phyloP scores from a whole-genome alignment of 92 coral and sea anemone species.

The Muricea muricata region DNA sequence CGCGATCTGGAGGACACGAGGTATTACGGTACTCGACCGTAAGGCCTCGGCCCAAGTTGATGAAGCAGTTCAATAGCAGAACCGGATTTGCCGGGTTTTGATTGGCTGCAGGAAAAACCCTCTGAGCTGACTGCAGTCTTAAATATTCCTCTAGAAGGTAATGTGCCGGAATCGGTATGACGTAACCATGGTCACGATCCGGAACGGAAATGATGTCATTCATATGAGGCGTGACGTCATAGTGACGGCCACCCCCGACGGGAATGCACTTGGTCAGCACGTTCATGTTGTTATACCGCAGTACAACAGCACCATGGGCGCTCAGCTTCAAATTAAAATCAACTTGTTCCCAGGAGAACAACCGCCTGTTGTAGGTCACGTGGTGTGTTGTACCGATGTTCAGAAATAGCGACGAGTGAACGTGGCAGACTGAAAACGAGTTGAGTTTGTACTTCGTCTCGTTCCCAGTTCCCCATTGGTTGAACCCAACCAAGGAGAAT shows the following conservation, averaged over 20 bases:
- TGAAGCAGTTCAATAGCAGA: constrained; percentile 81
- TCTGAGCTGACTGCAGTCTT: constrained; percentile 75
- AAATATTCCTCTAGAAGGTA: constrained; percentile 91
- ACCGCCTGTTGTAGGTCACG: constrained; percentile 72
- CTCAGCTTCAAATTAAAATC: constrained; percentile 76
- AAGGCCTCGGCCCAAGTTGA: constrained; percentile 87
- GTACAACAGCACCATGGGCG: constrained; percentile 67
- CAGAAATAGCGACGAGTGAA: constrained; percentile 75
- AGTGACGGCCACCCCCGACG: constrained; percentile 69
- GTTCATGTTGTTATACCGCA: constrained; percentile 79
- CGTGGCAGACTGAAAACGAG: constrained; percentile 79
- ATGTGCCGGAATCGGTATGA: constrained; percentile 87
- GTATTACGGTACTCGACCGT: constrained; percentile 85
- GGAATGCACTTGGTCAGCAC: constrained; percentile 84
- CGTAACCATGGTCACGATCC: constrained; percentile 83
- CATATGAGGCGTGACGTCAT: constrained; percentile 59
- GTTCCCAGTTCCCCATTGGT: constrained; percentile 80
- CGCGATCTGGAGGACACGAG: constrained; percentile 51
- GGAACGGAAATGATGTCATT: constrained; percentile 86
- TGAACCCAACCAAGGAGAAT: constrained; percentile 78
- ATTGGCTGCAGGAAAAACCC: constrained; percentile 84
- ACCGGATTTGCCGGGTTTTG: constrained; percentile 81
- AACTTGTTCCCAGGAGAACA: constrained; percentile 83
- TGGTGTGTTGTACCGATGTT: constrained; percentile 71
- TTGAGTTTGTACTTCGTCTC: constrained; percentile 65